phyloP scores from a whole-genome alignment of 1,140 invertebrate species.

The Drosophila micromelanica region DNA sequence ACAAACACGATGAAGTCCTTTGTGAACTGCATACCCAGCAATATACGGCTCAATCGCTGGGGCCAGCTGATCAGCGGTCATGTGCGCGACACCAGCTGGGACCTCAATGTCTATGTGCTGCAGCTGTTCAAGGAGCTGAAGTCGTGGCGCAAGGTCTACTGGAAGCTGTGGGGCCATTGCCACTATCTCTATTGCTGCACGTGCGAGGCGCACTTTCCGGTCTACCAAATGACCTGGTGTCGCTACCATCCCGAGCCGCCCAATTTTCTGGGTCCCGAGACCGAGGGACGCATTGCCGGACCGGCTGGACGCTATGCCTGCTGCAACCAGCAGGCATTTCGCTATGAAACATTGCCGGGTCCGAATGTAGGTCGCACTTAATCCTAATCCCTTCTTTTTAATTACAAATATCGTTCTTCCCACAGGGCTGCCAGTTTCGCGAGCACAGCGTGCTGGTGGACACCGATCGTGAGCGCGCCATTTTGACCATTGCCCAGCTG shows the following conservation, averaged over 20 bases:
- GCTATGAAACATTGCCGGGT: conserved; percentile 89
- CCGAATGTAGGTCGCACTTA: conserved; percentile 66
- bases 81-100: conserved; percentile 91
- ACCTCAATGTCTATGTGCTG: conserved; percentile 92
- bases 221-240: conserved; percentile 92
- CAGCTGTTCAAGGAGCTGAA: conserved; percentile 91
- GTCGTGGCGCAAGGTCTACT: conserved; percentile 95
- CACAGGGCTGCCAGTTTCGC: conserved; percentile 80
- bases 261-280: conserved; percentile 90
- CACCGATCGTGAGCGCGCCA: conserved; percentile 79
- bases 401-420: background rate
- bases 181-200: conserved; percentile 91
- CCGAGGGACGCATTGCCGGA: conserved; percentile 86
- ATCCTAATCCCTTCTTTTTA: background rate
- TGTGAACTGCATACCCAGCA: conserved; percentile 88
- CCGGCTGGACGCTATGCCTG: conserved; percentile 92
- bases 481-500: conserved; percentile 77
- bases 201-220: conserved; percentile 91
- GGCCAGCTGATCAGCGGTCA: conserved; percentile 89
- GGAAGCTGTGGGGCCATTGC: conserved; percentile 95
- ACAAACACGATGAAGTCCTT: conserved; percentile 87
- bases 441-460: conserved; percentile 82
- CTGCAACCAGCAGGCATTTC: conserved; percentile 92
- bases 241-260: conserved; percentile 90
- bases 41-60: conserved; percentile 89